Evolutionary conservation across 1,140 invertebrate genomes (phyloP).

Genomic region (Panulirus ornatus): DNA sequence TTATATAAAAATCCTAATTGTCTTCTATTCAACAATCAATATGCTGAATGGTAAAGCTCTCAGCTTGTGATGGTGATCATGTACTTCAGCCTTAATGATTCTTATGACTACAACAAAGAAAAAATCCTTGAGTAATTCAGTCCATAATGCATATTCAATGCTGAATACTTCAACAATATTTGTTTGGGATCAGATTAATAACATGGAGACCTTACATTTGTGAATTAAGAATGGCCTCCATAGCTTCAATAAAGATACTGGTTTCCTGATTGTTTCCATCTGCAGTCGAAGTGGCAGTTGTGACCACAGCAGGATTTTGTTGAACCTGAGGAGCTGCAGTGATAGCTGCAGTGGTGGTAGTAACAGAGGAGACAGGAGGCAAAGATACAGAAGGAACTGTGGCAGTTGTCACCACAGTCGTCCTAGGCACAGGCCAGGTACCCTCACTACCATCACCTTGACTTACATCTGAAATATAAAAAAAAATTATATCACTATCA

Average conservation of each 20-base stretch:
- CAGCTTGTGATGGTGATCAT: too few relatives aligned
- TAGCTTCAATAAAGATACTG: conserved; percentile 75
- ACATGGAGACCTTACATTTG: conserved; percentile 61
- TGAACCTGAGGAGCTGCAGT: conserved; percentile 46
- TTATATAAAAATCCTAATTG: too few relatives aligned
- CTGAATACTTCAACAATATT: too few relatives aligned
- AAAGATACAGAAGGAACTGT: not conserved
- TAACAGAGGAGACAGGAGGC: conserved; percentile 3
- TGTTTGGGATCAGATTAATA: too few relatives aligned
- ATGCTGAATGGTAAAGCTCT: too few relatives aligned
- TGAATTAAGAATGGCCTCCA: conserved; percentile 75
- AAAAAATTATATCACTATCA: too few relatives aligned
- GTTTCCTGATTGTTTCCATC: conserved; percentile 74
- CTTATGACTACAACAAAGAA: too few relatives aligned
- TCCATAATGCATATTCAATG: too few relatives aligned
- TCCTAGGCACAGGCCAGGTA: conserved; percentile 30
- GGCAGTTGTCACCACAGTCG: conserved; percentile 26
- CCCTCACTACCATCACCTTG: conserved; percentile 6
- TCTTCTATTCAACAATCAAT: too few relatives aligned
- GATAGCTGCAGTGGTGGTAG: conserved; percentile 37
- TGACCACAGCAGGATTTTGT: conserved; percentile 17
- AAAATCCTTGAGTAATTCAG: too few relatives aligned
- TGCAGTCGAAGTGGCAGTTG: conserved; percentile 49
- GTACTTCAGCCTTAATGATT: too few relatives aligned
- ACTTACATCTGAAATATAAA: not conserved